Percentiles rank a stretch among this genome's conserved stretches.
Conservation (phyloP, 2,113 vertebrate species). For the Rhizomys pruinosus region DNA sequence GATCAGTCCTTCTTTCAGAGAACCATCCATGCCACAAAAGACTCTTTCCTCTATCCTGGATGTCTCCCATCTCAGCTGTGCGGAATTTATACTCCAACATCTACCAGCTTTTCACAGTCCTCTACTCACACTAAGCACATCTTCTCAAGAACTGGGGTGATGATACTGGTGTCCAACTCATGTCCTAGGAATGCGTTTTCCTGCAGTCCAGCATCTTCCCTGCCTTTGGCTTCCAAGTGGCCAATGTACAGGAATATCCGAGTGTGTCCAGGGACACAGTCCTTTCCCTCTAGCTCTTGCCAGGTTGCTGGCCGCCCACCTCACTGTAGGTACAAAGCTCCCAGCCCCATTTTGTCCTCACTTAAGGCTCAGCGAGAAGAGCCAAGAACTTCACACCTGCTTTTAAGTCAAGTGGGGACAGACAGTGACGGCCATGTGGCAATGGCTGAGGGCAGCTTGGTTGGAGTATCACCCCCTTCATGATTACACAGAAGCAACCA, state of each 20-base stretch:
- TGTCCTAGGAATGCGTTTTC: background rate
- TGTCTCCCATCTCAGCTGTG: background rate
- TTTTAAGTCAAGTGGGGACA: background rate
- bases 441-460: background rate
- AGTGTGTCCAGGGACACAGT: background rate
- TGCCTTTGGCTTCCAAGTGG: background rate
- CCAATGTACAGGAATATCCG: too few relatives aligned
- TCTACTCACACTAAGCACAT: background rate
- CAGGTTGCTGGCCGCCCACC: background rate
- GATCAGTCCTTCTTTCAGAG: too few relatives aligned
- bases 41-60: background rate
- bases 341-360: background rate
- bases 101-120: background rate
- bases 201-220: background rate
- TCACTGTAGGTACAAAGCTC: background rate
- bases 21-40: too few relatives aligned
- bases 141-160: background rate
- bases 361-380: background rate
- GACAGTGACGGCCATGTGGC: background rate
- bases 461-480: background rate
- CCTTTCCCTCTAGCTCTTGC: background rate
- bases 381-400: background rate
- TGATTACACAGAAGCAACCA: background rate
- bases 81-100: background rate
- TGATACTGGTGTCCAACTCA: background rate